Evolutionary conservation across 2,797 vertebrate species (phyloP).

Genomic region (Mormyrops boulengeri): DNA sequence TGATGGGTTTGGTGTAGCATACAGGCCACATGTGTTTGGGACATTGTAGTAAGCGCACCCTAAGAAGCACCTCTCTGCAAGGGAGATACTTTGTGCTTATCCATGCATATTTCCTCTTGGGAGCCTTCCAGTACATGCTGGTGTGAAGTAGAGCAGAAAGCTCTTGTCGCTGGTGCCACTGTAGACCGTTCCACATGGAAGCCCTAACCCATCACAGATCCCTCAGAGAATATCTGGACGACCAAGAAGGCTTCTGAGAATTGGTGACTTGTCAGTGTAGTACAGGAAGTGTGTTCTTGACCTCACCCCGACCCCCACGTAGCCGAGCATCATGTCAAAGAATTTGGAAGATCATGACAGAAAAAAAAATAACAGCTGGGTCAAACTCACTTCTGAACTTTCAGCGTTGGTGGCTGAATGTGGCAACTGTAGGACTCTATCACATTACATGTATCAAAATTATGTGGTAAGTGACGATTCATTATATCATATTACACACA

Average conservation of each 20-base stretch:
- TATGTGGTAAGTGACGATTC: background rate
- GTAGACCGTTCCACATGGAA: background rate
- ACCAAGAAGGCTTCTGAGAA: background rate
- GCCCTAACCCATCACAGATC: background rate
- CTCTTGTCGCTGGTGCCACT: background rate
- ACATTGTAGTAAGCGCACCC: background rate
- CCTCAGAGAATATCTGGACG: background rate
- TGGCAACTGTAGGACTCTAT: background rate
- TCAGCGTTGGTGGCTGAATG: background rate
- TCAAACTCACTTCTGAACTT: background rate
- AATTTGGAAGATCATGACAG: background rate
- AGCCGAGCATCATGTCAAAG: background rate
- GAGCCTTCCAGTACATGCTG: background rate
- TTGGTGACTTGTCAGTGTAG: background rate
- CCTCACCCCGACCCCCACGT: background rate
- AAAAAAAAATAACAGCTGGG: background rate
- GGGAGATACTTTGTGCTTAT: background rate
- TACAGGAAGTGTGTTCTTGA: background rate
- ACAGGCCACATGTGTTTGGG: background rate
- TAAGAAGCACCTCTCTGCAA: background rate
- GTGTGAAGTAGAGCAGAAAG: background rate
- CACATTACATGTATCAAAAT: background rate
- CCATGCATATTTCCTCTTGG: background rate
- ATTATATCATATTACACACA: background rate
- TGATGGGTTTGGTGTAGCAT: background rate